Evolutionary conservation across 2,797 vertebrate genomes (phyloP).

Genomic region (Neosalanx taihuensis): DNA sequence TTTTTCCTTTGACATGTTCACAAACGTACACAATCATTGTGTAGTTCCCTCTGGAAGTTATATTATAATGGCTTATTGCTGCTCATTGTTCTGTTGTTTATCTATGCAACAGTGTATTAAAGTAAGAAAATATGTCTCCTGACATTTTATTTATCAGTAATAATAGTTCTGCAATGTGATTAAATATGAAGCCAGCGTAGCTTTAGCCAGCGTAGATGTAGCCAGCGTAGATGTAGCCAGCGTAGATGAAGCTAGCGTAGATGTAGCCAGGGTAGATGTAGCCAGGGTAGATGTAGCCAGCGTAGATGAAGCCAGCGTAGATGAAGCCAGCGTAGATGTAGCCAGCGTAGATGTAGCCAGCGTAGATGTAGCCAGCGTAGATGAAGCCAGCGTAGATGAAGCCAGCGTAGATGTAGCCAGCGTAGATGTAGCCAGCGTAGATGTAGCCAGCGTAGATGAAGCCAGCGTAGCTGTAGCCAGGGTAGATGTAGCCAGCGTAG

Average conservation of each 20-base stretch:
- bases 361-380: neutral
- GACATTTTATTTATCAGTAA: neutral
- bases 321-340: neutral
- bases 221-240: neutral
- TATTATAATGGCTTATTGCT: conserved; percentile 27
- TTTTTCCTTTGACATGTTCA: conserved; percentile 22
- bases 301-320: too few species aligned
- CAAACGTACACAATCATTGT: neutral
- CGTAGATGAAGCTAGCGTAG: too few species aligned
- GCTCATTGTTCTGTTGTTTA: conserved; percentile 55
- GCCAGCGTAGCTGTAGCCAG: neutral
- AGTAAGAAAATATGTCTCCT: conserved; percentile 27
- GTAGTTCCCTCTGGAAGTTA: conserved; percentile 48
- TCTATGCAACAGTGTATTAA: conserved; percentile 47
- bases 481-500: too few species aligned
- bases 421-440: too few species aligned
- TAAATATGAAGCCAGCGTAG: neutral
- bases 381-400: too few species aligned
- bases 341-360: too few species aligned
- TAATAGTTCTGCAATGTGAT: neutral
- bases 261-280: neutral
- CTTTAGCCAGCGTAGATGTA: neutral
- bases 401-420: neutral
- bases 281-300: neutral
- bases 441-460: neutral